These are phyloP conservation scores for Actinopyga echinites DNA, from an alignment of 53 echinoderm and acorn worm genomes.

Conservation along the genomic window DNA sequence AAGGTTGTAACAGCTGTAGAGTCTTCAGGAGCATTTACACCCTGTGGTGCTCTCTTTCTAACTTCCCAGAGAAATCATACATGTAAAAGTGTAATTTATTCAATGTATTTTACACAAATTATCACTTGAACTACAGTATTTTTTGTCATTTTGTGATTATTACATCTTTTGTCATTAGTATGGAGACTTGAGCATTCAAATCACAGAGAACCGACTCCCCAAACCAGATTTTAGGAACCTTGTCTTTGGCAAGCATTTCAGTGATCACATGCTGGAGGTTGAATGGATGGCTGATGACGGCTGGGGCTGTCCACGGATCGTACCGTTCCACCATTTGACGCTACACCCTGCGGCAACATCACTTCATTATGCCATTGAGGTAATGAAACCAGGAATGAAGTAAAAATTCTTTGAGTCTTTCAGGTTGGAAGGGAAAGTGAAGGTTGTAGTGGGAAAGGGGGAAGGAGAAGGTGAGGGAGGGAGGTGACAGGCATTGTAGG, in stretches of 20 bases:
- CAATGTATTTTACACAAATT: too few relatives aligned
- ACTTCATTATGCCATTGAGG: constrained; percentile 92
- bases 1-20: too few relatives aligned
- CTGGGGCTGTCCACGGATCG: constrained; percentile 72
- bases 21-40: too few relatives aligned
- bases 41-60: too few relatives aligned
- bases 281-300: constrained; percentile 69
- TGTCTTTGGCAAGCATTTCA: constrained; percentile 81
- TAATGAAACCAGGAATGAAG: constrained; percentile 8
- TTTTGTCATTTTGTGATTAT: too few relatives aligned
- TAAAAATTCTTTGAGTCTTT: too few relatives aligned
- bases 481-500: not conserved
- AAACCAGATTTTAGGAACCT: constrained; percentile 80
- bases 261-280: constrained; percentile 92
- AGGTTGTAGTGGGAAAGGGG: not conserved
- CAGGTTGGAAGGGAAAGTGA: not conserved
- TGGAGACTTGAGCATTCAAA: constrained; percentile 61
- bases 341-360: constrained; percentile 79
- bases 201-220: constrained; percentile 52
- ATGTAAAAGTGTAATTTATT: too few relatives aligned
- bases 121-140: too few relatives aligned
- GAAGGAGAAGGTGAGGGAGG: not conserved
- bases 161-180: constrained; percentile 53
- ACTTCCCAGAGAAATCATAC: too few relatives aligned
- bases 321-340: constrained; percentile 74